Conservation (phyloP, 2,888 invertebrate genomes). For the Blomia tropicalis region DNA sequence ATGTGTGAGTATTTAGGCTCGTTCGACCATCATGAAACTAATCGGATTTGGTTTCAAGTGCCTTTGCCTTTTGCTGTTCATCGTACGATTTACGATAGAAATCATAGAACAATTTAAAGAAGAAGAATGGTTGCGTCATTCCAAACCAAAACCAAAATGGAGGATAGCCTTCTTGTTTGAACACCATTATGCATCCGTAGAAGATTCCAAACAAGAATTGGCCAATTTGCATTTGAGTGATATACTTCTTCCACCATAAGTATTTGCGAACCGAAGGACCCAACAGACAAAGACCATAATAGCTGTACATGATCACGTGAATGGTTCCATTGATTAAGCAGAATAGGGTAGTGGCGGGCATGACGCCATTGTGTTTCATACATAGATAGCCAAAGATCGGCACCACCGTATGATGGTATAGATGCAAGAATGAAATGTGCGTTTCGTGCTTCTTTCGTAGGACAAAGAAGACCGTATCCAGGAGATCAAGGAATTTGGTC, state of each 20-base stretch:
- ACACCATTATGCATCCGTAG: constrained; percentile 1
- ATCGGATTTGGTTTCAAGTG: too few relatives aligned
- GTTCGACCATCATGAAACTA: too few relatives aligned
- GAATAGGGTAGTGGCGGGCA: constrained; percentile 10
- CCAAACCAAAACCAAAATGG: background rate
- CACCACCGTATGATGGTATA: constrained; percentile 20
- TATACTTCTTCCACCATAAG: constrained; percentile 19
- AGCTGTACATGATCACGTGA: constrained; percentile 19
- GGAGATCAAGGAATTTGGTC: constrained; percentile 17
- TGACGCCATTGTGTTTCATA: background rate
- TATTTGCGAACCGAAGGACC: constrained; percentile 6
- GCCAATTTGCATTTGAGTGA: constrained; percentile 14
- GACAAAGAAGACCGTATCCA: constrained; percentile 23
- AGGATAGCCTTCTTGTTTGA: constrained; percentile 17
- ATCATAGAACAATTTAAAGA: constrained; percentile 16
- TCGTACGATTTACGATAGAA: constrained; percentile 15
- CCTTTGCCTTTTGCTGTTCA: background rate
- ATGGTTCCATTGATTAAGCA: constrained; percentile 9
- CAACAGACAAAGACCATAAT: constrained; percentile 6
- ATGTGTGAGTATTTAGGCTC: too few relatives aligned
- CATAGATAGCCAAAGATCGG: constrained; percentile 8
- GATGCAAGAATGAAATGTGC: constrained; percentile 14
- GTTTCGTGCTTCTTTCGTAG: constrained; percentile 11
- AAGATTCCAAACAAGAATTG: constrained; percentile 1
- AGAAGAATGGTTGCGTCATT: constrained; percentile 8